Percentiles rank a stretch among this genome's conserved stretches.
Conservation (phyloP, 1,140 invertebrate species). For the Tyrophagus putrescentiae region DNA sequence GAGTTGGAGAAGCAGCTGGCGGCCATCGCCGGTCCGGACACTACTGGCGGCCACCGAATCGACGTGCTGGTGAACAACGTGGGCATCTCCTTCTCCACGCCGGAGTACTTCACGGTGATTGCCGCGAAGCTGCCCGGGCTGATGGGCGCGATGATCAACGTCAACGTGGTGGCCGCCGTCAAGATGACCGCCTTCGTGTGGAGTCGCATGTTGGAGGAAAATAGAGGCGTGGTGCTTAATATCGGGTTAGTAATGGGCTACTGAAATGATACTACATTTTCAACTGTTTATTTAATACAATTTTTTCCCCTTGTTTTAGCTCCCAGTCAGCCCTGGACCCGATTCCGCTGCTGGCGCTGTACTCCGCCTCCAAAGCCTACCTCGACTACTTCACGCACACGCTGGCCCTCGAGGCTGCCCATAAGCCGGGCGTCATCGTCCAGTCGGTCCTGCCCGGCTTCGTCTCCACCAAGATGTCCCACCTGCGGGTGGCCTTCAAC, state of each 20-base stretch:
- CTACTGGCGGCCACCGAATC: too few relatives aligned
- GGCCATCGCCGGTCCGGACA: too few relatives aligned
- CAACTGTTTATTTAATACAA: too few relatives aligned
- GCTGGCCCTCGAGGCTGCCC: slow-evolving; percentile 53
- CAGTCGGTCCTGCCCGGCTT: slow-evolving; percentile 69
- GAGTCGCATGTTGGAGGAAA: slow-evolving; percentile 71
- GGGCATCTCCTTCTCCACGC: slow-evolving; percentile 13
- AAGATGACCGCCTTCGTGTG: slow-evolving; percentile 65
- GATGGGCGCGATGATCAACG: slow-evolving; percentile 21
- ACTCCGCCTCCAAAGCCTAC: slow-evolving; percentile 75
- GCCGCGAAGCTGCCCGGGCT: slow-evolving; percentile 22
- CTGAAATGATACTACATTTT: too few relatives aligned
- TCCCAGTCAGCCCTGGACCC: slow-evolving; percentile 64
- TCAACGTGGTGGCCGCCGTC: slow-evolving; percentile 22
- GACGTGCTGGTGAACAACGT: slow-evolving; percentile 21
- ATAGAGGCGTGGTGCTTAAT: slow-evolving; percentile 76
- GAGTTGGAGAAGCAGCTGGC: not conserved
- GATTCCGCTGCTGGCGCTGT: slow-evolving; percentile 64
- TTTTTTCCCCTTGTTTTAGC: too few relatives aligned
- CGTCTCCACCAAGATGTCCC: slow-evolving; percentile 83
- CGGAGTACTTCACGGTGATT: slow-evolving; percentile 16
- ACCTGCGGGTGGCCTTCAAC: slow-evolving; percentile 60
- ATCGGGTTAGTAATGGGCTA: slow-evolving; percentile 37
- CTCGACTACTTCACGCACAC: slow-evolving; percentile 67
- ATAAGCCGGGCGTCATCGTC: slow-evolving; percentile 46